phyloP scores from a whole-genome alignment of 2,888 invertebrate species.

The Eretmocerus hayati region DNA sequence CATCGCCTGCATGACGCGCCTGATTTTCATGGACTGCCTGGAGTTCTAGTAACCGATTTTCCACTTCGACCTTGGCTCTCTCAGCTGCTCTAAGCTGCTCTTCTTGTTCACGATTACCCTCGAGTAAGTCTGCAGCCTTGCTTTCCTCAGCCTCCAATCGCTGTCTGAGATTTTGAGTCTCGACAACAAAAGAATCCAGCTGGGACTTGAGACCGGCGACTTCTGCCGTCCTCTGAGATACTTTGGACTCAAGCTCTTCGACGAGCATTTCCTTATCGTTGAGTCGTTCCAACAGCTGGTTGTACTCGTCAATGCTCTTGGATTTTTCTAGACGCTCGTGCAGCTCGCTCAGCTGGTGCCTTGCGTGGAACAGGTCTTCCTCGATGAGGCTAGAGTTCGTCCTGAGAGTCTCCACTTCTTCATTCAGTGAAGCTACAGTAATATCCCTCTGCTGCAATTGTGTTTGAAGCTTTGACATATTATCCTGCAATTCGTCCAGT shows the following conservation, averaged over 20 bases:
- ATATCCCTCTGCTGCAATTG: constrained; percentile 50
- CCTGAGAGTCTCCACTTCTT: constrained; percentile 29
- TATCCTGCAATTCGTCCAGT: constrained; percentile 44
- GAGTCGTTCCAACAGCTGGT: constrained; percentile 49
- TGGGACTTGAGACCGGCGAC: constrained; percentile 30
- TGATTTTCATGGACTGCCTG: constrained; percentile 29
- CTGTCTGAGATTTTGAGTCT: constrained; percentile 20
- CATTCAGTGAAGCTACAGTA: constrained; percentile 44
- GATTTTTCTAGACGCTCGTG: constrained; percentile 26
- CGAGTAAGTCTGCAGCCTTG: constrained; percentile 42
- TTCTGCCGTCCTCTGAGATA: constrained; percentile 15
- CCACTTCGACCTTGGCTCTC: constrained; percentile 22
- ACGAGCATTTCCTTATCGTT: constrained; percentile 44
- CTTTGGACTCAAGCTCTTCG: constrained; percentile 15
- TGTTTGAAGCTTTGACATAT: constrained; percentile 49
- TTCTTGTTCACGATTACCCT: constrained; percentile 41
- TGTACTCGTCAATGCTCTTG: constrained; percentile 58
- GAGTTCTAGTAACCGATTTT: constrained; percentile 27
- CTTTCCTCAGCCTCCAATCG: constrained; percentile 23
- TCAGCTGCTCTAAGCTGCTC: constrained; percentile 37
- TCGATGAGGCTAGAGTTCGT: constrained; percentile 23
- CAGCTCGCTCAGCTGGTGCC: constrained; percentile 28
- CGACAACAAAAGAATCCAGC: constrained; percentile 46
- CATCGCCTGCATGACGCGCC: constrained; percentile 26
- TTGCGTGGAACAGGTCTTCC: constrained; percentile 25